phyloP scores from a whole-genome alignment of 1,140 invertebrate genomes.

The Contarinia nasturtii region DNA sequence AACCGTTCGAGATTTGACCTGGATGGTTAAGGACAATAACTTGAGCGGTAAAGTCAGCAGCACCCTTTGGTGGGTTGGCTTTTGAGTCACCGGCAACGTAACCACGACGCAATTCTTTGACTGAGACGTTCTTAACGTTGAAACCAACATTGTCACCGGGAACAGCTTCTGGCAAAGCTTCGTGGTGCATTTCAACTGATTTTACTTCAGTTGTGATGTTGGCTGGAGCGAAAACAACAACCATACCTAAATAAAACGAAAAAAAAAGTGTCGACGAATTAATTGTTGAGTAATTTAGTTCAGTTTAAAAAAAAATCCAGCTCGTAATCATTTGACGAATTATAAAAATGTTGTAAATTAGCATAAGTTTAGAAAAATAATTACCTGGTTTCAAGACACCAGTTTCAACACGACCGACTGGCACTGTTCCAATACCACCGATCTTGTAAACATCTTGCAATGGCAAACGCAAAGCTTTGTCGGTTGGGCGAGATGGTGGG shows the following conservation, averaged over 20 bases:
- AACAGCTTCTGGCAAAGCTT: conserved; percentile 65
- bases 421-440: conserved; percentile 95
- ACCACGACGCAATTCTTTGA: conserved; percentile 82
- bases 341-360: neutral
- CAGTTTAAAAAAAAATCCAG: neutral
- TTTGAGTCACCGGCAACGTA: conserved; percentile 82
- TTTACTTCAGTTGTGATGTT: conserved; percentile 88
- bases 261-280: neutral
- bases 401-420: conserved; percentile 91
- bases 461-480: conserved; percentile 78
- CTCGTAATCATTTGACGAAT: no score
- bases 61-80: conserved; percentile 65
- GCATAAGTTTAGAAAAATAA: conserved; percentile 3
- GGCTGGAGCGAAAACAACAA: conserved; percentile 77
- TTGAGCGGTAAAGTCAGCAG: conserved; percentile 67
- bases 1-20: conserved; percentile 78
- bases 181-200: conserved; percentile 93
- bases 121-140: conserved; percentile 90
- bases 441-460: conserved; percentile 97
- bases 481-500: conserved; percentile 67
- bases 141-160: conserved; percentile 91
- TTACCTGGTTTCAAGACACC: conserved; percentile 79
- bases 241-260: conserved; percentile 25
- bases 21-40: conserved; percentile 88
- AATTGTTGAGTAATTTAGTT: neutral